These are phyloP conservation scores for Agrochola litura DNA, from an alignment of 2,888 invertebrate species.

Conservation along the genomic window DNA sequence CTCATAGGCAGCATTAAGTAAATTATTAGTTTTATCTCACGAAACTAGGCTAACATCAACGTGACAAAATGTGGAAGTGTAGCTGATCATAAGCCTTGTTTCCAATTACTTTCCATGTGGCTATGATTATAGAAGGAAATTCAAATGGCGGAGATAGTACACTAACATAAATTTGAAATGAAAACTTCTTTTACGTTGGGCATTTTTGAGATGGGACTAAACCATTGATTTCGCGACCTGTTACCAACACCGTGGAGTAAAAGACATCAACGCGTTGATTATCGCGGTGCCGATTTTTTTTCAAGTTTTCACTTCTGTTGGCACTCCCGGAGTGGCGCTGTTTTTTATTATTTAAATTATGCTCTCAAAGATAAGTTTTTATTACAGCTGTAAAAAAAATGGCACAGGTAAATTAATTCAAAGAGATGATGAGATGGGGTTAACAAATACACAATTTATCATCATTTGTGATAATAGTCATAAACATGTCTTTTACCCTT, in stretches of 20 bases:
- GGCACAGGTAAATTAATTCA: background rate
- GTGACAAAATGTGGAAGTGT: constrained; percentile 52
- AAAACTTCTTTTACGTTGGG: too few relatives aligned
- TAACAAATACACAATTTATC: background rate
- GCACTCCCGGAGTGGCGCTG: too few relatives aligned
- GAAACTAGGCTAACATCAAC: constrained; percentile 39
- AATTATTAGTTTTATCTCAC: constrained; percentile 34
- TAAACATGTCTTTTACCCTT: background rate
- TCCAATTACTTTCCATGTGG: constrained; percentile 25
- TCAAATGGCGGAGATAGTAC: background rate
- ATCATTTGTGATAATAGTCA: background rate
- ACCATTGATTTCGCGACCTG: too few relatives aligned
- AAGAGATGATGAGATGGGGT: too few relatives aligned
- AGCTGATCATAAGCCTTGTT: constrained; percentile 1
- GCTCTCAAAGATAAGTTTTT: background rate
- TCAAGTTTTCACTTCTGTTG: too few relatives aligned
- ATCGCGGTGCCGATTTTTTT: too few relatives aligned
- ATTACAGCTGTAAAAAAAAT: background rate
- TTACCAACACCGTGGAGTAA: too few relatives aligned
- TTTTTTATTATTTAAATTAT: background rate
- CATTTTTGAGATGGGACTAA: too few relatives aligned
- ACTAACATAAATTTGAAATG: background rate
- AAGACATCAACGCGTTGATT: too few relatives aligned
- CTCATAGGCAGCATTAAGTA: constrained; percentile 6
- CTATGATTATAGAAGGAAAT: background rate